Evolutionary conservation across 2,113 vertebrate species (phyloP), one percentile per base, ranked within the genome.

Genomic region (Romanogobio albipinnatus): DNA sequence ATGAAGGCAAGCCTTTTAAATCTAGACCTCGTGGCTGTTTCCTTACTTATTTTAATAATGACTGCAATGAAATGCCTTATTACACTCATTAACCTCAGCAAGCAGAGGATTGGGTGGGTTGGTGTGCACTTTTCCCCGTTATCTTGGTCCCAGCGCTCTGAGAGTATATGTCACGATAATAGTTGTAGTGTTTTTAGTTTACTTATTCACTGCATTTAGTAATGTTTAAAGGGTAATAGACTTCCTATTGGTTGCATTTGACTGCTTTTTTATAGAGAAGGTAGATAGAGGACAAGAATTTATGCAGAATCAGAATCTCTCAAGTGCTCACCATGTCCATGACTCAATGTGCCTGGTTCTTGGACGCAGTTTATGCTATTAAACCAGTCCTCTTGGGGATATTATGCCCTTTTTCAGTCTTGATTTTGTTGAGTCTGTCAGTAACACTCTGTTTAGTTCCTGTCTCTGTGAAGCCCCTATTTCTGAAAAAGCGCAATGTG

Each of bases 11-110:
- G 22, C 68, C 68, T 79, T 45, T 45, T 61, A n/a, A 76, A 79
- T 47, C 76, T 24, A 45, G 76, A 61, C 76, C 22, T 79, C 19
- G 39, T 79, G 76, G 11, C n/a, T 61, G 76, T 43, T 79, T 79
- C 36, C 36, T 45, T 61, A 36, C 36, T 43, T 26, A 5, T 79
- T 79, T 43, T 78, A 78, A 62, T 79, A 79, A 62, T 9, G 56
- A 36, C 36, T 79, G 76, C 58, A 62, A 24, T 62, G 36, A 79
- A 79, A 62, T 43, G 56, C 29, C 56, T 43, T 79, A 24, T 79
- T 79, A 24, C 58, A 14, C 76, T 79, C 39, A 47, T 80, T 64
- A 80, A 2, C 39, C 36, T 80, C 77, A 29, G 39, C 39, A 64
- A 39, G 22, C 36, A n/a, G 56, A 58, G 56, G 15, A 80, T 19